Percentiles rank a stretch among this genome's conserved stretches.
phyloP scores from a whole-genome alignment of 2,113 vertebrate genomes.

The Hypomesus transpacificus region DNA sequence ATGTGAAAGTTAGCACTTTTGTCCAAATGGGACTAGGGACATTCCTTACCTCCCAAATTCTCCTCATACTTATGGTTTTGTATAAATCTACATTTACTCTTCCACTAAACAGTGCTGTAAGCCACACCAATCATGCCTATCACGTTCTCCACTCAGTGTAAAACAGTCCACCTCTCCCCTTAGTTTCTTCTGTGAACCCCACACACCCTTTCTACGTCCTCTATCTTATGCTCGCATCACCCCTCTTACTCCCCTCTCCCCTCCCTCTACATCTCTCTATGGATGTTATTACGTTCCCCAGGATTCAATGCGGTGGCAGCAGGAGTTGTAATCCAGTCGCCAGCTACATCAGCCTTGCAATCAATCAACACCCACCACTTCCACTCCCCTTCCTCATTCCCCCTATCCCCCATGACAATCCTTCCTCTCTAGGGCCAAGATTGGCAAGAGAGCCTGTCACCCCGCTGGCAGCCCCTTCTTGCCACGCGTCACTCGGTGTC shows the following conservation, averaged over 20 bases:
- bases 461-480: too few relatives aligned
- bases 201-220: not conserved
- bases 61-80: too few relatives aligned
- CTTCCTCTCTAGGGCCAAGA: too few relatives aligned
- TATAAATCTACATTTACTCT: not conserved
- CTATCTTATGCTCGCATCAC: too few relatives aligned
- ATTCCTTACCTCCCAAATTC: too few relatives aligned
- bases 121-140: not conserved
- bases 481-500: too few relatives aligned
- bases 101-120: slow-evolving; percentile 8
- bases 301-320: slow-evolving; percentile 38
- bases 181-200: slow-evolving; percentile 10
- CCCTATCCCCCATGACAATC: not conserved
- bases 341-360: slow-evolving; percentile 57
- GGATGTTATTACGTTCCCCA: slow-evolving; percentile 33
- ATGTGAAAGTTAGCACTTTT: too few relatives aligned
- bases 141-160: slow-evolving; percentile 17
- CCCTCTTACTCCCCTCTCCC: not conserved
- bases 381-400: slow-evolving; percentile 28
- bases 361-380: slow-evolving; percentile 55
- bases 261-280: slow-evolving; percentile 2
- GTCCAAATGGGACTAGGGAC: too few relatives aligned
- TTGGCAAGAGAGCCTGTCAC: too few relatives aligned
- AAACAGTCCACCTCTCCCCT: slow-evolving; percentile 6
- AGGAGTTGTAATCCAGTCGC: slow-evolving; percentile 38